These are phyloP conservation scores for Leptinotarsa defecta DNA, from an alignment of 1,140 invertebrate species.

Conservation along the genomic window DNA sequence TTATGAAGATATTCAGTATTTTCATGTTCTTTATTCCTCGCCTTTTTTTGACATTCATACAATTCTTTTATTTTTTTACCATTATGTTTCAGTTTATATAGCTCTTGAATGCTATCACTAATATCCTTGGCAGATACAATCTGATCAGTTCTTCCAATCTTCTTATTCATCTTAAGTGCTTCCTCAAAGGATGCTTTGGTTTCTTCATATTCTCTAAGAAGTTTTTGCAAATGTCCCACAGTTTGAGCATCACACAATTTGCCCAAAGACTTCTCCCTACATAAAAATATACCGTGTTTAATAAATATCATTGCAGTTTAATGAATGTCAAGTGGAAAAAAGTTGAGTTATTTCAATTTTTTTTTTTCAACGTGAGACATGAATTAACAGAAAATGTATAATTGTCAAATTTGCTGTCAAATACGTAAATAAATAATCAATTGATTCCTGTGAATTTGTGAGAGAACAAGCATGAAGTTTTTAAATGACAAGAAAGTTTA, in stretches of 20 bases:
- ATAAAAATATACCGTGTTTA: neutral
- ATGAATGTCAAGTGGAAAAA: neutral
- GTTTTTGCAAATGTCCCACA: conserved; percentile 36
- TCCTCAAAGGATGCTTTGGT: conserved; percentile 42
- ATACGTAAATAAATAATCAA: too few relatives aligned
- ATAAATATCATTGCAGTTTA: neutral
- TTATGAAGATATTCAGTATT: conserved; percentile 42
- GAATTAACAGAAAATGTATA: neutral
- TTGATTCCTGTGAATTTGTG: too few relatives aligned
- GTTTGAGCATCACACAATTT: conserved; percentile 28
- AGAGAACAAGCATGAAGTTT: too few relatives aligned
- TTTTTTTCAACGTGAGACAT: neutral
- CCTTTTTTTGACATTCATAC: conserved; percentile 37
- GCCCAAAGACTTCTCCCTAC: conserved; percentile 44
- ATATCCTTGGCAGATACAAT: conserved; percentile 36
- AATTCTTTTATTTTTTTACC: conserved; percentile 47
- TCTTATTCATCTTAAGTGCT: conserved; percentile 29
- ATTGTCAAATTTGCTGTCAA: too few relatives aligned
- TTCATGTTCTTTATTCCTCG: conserved; percentile 36
- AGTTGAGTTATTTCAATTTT: neutral
- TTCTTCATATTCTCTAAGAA: conserved; percentile 43
- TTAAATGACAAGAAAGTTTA: too few relatives aligned
- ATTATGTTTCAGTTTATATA: conserved; percentile 43
- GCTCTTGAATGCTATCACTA: conserved; percentile 28
- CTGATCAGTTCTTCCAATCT: conserved; percentile 19